Percentiles rank a stretch among this genome's conserved stretches.
phyloP scores from a whole-genome alignment of 2,113 vertebrate species.

The Seriola dumerili region DNA sequence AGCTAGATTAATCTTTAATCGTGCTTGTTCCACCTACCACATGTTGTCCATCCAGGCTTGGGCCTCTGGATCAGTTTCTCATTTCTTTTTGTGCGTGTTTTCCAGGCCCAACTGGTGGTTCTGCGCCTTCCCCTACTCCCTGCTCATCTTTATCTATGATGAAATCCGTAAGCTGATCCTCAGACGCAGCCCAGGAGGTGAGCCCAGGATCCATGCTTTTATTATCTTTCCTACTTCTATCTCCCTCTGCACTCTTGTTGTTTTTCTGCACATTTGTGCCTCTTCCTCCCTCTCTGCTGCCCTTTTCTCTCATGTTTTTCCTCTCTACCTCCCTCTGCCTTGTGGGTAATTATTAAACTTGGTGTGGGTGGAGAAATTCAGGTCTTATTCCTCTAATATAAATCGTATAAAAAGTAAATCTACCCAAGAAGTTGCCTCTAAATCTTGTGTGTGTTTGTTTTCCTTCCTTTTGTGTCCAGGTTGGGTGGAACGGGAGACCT shows the following conservation, averaged over 20 bases:
- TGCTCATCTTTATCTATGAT: slow-evolving; percentile 90
- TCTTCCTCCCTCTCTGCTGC: background rate
- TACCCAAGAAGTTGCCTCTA: slow-evolving; percentile 4
- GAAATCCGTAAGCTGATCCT: slow-evolving; percentile 89
- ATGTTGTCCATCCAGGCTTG: slow-evolving; percentile 25
- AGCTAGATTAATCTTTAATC: background rate
- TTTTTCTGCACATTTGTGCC: background rate
- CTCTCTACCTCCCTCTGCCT: background rate
- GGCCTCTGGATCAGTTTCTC: slow-evolving; percentile 41
- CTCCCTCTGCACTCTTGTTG: background rate
- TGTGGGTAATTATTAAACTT: background rate
- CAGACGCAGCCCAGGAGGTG: slow-evolving; percentile 88
- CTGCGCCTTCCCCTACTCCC: slow-evolving; percentile 88
- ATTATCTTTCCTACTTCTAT: slow-evolving; percentile 23
- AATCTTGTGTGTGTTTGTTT: slow-evolving; percentile 19
- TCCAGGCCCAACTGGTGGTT: slow-evolving; percentile 89
- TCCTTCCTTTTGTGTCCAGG: slow-evolving; percentile 76
- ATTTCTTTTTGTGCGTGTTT: slow-evolving; percentile 45
- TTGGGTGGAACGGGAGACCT: slow-evolving; percentile 91
- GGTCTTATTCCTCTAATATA: background rate
- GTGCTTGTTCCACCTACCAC: slow-evolving; percentile 17
- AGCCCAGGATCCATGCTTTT: slow-evolving; percentile 57
- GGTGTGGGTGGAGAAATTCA: background rate
- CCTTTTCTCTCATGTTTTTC: background rate
- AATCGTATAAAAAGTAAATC: background rate